Evolutionary conservation across 2,113 vertebrate species (phyloP).

Genomic region (Plecotus auritus): DNA sequence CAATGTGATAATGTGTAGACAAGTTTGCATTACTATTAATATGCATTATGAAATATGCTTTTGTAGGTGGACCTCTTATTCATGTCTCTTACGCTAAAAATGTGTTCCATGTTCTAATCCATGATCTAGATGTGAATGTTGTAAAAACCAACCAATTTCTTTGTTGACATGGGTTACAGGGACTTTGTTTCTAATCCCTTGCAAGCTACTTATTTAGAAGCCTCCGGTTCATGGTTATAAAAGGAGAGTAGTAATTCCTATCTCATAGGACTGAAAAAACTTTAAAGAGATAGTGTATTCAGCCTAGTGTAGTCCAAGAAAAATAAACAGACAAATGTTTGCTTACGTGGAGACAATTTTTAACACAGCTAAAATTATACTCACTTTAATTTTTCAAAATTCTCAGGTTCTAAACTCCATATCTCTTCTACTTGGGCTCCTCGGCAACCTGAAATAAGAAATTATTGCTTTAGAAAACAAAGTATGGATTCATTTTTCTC

Average conservation of each 20-base stretch:
- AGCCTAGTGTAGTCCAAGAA: not conserved
- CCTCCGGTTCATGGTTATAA: not conserved
- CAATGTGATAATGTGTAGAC: not conserved
- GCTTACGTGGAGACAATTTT: not conserved
- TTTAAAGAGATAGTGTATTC: not conserved
- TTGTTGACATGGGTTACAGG: not conserved
- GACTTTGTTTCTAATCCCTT: not conserved
- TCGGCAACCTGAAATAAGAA: conserved; percentile 88
- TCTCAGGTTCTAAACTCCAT: conserved; percentile 98
- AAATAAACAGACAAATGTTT: not conserved
- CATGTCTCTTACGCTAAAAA: not conserved
- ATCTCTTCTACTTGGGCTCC: conserved; percentile 99
- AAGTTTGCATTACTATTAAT: not conserved
- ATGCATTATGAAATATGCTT: not conserved
- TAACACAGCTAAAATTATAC: conserved; percentile 52
- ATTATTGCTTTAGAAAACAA: conserved; percentile 45
- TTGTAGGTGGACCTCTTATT: not conserved
- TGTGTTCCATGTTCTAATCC: not conserved
- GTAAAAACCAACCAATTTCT: not conserved
- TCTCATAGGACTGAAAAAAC: not conserved
- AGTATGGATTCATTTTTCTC: not conserved
- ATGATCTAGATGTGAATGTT: not conserved
- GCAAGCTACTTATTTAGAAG: not conserved
- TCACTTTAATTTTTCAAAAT: conserved; percentile 98
- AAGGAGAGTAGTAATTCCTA: not conserved